A percentile compares a stretch with the other conserved stretches of the same genome.
Conservation (phyloP, 92 coral and sea anemone species). For the Ricordea florida region DNA sequence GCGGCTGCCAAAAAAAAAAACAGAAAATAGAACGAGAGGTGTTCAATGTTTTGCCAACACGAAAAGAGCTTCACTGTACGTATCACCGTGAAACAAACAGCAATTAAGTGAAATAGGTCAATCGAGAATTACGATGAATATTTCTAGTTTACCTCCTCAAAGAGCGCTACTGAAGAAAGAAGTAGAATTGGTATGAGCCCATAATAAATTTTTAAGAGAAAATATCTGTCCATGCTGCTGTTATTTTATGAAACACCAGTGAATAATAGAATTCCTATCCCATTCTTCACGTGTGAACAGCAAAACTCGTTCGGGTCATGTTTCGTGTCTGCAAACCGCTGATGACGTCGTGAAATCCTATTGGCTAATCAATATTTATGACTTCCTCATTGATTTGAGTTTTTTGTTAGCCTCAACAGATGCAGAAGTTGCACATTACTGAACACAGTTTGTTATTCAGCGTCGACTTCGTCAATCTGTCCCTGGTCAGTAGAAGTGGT, state of each 20-base stretch:
- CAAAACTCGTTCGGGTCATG: constrained; percentile 21
- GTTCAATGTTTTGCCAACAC: background rate
- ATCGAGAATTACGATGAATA: background rate
- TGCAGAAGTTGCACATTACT: too few species aligned
- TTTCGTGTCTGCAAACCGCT: constrained; percentile 28
- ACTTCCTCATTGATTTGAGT: background rate
- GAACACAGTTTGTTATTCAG: too few species aligned
- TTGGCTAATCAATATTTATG: constrained; percentile 19
- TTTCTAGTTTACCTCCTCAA: constrained; percentile 12
- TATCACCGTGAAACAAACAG: background rate
- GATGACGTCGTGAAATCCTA: constrained; percentile 56
- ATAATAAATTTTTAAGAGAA: background rate
- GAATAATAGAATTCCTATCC: constrained; percentile 25
- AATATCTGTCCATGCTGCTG: constrained; percentile 14
- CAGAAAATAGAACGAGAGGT: background rate
- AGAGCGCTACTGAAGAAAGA: background rate
- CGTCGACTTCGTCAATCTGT: too few species aligned
- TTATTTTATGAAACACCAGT: constrained; percentile 22
- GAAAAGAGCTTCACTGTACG: too few species aligned
- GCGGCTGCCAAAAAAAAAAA: constrained; percentile 51
- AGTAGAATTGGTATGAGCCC: background rate
- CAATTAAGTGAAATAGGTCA: background rate
- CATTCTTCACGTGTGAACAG: background rate
- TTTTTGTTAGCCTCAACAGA: too few species aligned
- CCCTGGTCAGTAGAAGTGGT: too few species aligned